Conservation (phyloP, 2,797 vertebrate genomes). For the Trematomus bernacchii region DNA sequence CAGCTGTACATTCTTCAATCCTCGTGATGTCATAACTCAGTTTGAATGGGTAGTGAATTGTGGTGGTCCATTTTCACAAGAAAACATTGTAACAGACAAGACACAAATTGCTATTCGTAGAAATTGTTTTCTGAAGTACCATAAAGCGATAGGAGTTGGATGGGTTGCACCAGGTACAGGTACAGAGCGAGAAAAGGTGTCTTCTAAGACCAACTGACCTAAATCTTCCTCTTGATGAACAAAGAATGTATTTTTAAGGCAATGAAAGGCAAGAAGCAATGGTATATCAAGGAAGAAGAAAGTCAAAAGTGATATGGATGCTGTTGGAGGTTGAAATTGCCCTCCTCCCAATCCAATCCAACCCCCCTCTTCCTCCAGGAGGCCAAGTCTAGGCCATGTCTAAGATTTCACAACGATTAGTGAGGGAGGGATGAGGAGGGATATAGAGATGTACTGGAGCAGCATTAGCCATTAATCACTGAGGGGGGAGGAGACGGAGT, state of each 20-base stretch:
- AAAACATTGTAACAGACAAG: conserved; percentile 4
- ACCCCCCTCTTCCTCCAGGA: conserved; percentile 38
- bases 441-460: conserved; percentile 83
- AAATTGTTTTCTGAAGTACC: conserved; percentile 19
- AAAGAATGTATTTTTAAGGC: not conserved
- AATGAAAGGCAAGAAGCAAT: not conserved
- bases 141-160: conserved; percentile 5
- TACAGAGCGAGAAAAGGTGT: not conserved
- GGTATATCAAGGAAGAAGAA: not conserved
- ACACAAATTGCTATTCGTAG: conserved; percentile 15
- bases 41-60: conserved; percentile 7
- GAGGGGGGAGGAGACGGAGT: conserved; percentile 32
- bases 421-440: conserved; percentile 77
- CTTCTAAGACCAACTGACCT: not conserved
- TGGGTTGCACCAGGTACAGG: conserved; percentile 4
- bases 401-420: conserved; percentile 86
- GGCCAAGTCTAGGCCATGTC: conserved; percentile 78
- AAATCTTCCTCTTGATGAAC: conserved; percentile 1
- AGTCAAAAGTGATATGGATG: conserved; percentile 34
- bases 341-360: conserved; percentile 11
- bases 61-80: conserved; percentile 7
- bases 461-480: conserved; percentile 86
- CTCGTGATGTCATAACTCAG: not conserved
- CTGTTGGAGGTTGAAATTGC: conserved; percentile 17
- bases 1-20: not conserved